Conservation (phyloP, 2,113 vertebrate species). For the Tenrec ecaudatus region DNA sequence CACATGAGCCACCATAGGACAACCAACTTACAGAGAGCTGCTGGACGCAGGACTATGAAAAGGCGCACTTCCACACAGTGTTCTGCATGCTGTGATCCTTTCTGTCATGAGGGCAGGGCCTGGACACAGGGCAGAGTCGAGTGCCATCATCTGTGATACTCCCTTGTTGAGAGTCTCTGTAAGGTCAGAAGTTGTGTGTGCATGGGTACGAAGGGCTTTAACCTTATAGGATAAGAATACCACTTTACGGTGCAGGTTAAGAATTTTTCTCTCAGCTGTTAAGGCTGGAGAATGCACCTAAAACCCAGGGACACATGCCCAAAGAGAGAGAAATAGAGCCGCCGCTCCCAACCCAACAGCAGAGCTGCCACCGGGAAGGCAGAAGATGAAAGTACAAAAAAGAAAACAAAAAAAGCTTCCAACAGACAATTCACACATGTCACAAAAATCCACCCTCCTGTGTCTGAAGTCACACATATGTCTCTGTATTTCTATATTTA, state of each 20-base stretch:
- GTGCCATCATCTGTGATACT: not conserved
- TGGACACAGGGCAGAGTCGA: not conserved
- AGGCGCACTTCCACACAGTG: not conserved
- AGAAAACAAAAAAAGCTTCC: conserved; percentile 86
- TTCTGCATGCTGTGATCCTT: conserved; percentile 25
- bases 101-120: conserved; percentile 5
- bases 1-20: too few relatives aligned
- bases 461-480: conserved; percentile 83
- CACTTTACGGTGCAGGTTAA: conserved; percentile 84
- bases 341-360: conserved; percentile 65
- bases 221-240: conserved; percentile 85
- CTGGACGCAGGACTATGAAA: not conserved
- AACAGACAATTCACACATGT: conserved; percentile 83
- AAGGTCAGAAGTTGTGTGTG: conserved; percentile 87
- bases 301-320: conserved; percentile 81
- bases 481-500: conserved; percentile 81
- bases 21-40: too few relatives aligned
- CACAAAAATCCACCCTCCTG: conserved; percentile 83
- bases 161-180: conserved; percentile 72
- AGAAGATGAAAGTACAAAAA: conserved; percentile 83
- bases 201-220: conserved; percentile 82
- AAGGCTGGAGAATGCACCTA: conserved; percentile 82
- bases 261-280: conserved; percentile 84
- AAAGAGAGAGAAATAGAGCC: conserved; percentile 80
- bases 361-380: conserved; percentile 83